Evolutionary conservation across 1,140 invertebrate genomes (phyloP).

Genomic region (Aphelinus atriplicis): DNA sequence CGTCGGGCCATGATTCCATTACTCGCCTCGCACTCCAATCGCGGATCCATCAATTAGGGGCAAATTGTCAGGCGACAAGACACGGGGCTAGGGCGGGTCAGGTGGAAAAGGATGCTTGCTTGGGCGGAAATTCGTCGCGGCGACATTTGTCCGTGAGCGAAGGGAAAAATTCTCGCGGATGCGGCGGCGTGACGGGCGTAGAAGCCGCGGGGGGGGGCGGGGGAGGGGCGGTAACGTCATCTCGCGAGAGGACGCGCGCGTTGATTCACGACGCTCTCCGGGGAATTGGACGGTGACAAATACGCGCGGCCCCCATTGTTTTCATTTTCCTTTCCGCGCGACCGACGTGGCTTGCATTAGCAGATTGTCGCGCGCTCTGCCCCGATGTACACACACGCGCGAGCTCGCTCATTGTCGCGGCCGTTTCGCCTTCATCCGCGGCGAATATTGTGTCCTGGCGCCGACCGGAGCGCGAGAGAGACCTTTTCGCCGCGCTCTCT

Average conservation of each 20-base stretch:
- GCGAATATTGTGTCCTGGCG: no score
- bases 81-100: no score
- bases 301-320: not conserved
- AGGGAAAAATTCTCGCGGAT: not conserved
- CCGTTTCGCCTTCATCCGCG: no score
- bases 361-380: constrained; percentile 5
- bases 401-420: no score
- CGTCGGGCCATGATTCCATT: no score
- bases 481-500: no score
- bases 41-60: no score
- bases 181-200: not conserved
- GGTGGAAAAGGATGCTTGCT: no score
- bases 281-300: constrained; percentile 37
- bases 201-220: not conserved
- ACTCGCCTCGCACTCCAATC: no score
- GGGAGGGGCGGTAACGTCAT: constrained; percentile 14
- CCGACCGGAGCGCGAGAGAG: no score
- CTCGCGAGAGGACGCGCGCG: constrained; percentile 1
- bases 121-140: no score
- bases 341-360: constrained; percentile 33
- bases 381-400: not conserved
- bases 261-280: constrained; percentile 32
- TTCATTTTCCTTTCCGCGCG: not conserved
- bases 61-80: no score
- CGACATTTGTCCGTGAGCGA: not conserved